Evolutionary conservation across 2,113 vertebrate genomes (phyloP).

Genomic region (Pedetes capensis): DNA sequence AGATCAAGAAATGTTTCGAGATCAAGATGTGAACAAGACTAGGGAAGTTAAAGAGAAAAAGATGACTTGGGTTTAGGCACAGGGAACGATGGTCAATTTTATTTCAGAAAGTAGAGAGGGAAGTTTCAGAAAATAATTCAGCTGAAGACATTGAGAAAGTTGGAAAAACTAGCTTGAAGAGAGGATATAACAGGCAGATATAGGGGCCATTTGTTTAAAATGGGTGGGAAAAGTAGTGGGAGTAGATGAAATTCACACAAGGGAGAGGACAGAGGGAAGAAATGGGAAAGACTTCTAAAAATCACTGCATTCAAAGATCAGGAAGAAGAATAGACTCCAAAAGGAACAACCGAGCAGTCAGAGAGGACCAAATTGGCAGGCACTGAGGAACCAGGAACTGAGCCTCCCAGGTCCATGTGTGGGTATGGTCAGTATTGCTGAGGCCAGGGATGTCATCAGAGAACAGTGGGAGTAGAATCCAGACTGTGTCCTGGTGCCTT

Average conservation of each 20-base stretch:
- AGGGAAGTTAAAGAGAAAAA: background rate
- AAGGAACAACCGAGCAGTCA: background rate
- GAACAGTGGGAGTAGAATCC: background rate
- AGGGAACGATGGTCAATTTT: background rate
- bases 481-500: background rate
- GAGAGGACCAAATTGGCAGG: background rate
- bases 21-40: background rate
- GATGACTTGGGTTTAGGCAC: background rate
- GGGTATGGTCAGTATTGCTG: background rate
- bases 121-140: background rate
- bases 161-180: background rate
- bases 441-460: background rate
- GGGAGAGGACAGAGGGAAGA: background rate
- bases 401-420: background rate
- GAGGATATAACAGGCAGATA: background rate
- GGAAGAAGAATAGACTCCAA: background rate
- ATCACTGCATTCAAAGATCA: background rate
- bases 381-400: background rate
- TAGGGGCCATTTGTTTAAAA: background rate
- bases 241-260: background rate
- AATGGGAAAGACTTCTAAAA: background rate
- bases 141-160: background rate
- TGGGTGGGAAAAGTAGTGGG: background rate
- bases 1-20: background rate
- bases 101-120: background rate